Base-by-base conservation (phyloP, 2,797 vertebrate genomes). In the Petrocephalus schoutedeni region DNA sequence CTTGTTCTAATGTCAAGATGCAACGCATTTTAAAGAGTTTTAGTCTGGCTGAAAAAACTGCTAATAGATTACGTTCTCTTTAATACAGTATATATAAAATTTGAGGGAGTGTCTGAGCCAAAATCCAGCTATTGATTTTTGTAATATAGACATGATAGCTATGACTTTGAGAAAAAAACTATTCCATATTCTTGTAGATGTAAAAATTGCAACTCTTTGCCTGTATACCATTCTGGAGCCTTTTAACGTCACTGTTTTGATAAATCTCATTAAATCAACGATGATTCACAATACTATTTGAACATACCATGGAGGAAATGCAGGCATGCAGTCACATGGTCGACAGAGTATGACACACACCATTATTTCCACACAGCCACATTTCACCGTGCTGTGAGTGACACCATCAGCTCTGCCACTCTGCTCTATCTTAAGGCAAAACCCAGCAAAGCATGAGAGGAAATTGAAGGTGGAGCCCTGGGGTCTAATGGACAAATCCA, bases 401-500 rank as follows among this genome's bases (percentile, higher is more conserved):
- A 86, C 54, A 85, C 41, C 84, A 36, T 85, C 49, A 85, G 54
- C 54, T 85, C 84, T 32, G 84, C 23, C 54, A 28, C 51, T 32
- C 14, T 85, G 54, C 21, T 58, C 84, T 57, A 85, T 54, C 23
- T 85, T 32, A 85, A 36, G 53, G 16, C 54, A 85, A 85, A 85
- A 57, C 7, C 53, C 80, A 83, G 7, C 53, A 85, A 85, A 85
- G 83, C 49, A 7, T 16, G 57, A 86, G 85, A 36, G 32, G 57
- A 51, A 49, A 49, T 49, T 49, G 59, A 51, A 86, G 85, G 58
- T 61, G 45, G 85, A 67, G 28, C 58, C 85, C 45, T 49, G 16
- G 45, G 58, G 85, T 49, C 32, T 86, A 45, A 45, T 85, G 74
- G 45, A 85, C 80, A 67, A 84, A 88, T 67, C 71, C 54, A 54